A percentile compares a stretch with the other conserved stretches of the same genome.
Evolutionary conservation across 2,888 invertebrate genomes (phyloP).

Genomic region (Melanophora roralis): DNA sequence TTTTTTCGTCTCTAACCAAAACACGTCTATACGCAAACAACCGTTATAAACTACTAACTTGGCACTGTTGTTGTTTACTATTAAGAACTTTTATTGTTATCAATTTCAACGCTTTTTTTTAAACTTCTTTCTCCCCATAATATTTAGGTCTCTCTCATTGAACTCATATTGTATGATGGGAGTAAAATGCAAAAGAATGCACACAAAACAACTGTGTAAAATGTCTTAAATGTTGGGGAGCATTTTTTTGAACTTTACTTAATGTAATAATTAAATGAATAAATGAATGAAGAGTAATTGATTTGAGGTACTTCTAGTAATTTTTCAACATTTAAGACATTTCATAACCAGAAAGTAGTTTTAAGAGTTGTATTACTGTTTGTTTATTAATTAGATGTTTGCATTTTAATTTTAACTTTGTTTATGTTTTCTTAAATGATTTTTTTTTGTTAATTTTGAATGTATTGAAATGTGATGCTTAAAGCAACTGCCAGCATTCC

Average conservation of each 20-base stretch:
- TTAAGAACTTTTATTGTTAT: conserved; percentile 28
- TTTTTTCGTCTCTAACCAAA: conserved; percentile 31
- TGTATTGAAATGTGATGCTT: not conserved
- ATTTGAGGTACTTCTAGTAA: not conserved
- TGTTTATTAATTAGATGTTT: not conserved
- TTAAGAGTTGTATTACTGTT: not conserved
- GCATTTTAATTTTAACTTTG: not conserved
- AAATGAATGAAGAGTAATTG: not conserved
- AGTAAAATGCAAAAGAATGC: conserved; percentile 12
- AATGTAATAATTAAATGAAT: no score
- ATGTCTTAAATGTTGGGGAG: conserved; percentile 8
- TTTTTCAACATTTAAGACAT: not conserved
- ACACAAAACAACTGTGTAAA: conserved; percentile 30
- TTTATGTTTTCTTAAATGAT: not conserved
- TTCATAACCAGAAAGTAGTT: not conserved
- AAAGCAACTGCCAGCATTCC: not conserved
- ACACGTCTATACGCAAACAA: conserved; percentile 77
- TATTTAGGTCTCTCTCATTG: conserved; percentile 20
- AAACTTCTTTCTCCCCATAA: conserved; percentile 10
- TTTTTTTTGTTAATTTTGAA: not conserved
- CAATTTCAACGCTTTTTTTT: conserved; percentile 9
- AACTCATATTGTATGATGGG: not conserved
- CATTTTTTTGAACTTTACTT: conserved; percentile 1
- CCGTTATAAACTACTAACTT: conserved; percentile 75
- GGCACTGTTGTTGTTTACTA: conserved; percentile 47